Conservation (phyloP, 2,113 vertebrate genomes). For the Macroglossus sobrinus region DNA sequence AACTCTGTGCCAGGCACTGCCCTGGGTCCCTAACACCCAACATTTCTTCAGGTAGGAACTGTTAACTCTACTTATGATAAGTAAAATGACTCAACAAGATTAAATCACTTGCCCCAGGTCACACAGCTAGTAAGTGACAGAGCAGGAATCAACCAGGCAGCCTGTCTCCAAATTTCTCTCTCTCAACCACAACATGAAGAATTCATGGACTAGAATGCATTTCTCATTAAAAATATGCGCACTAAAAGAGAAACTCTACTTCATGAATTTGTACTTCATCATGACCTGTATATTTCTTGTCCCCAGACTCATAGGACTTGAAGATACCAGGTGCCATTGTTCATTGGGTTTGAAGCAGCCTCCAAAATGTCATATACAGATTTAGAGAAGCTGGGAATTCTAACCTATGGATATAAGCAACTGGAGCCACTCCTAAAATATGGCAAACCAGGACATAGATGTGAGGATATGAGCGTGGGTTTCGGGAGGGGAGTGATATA, state of each 20-base stretch:
- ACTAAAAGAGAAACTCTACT: not conserved
- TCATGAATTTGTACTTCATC: not conserved
- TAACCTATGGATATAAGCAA: not conserved
- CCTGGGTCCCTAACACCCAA: not conserved
- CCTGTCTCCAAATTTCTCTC: not conserved
- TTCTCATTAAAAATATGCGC: not conserved
- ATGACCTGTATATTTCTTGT: not conserved
- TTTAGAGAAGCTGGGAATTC: not conserved
- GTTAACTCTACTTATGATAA: not conserved
- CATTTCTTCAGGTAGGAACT: not conserved
- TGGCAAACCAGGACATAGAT: not conserved
- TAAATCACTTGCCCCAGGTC: not conserved
- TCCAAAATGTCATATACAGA: not conserved
- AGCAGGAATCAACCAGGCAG: not conserved
- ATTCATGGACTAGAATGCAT: not conserved
- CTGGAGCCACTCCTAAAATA: constrained; percentile 4
- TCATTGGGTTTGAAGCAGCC: not conserved
- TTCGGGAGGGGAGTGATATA: not conserved
- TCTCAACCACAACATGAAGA: not conserved
- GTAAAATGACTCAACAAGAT: not conserved
- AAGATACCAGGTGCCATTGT: not conserved
- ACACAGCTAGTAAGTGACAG: not conserved
- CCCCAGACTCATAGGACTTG: not conserved
- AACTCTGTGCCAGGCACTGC: not conserved
- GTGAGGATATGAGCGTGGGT: not conserved